phyloP scores from a whole-genome alignment of 2,113 vertebrate genomes.

The Glaucidium brasilianum region DNA sequence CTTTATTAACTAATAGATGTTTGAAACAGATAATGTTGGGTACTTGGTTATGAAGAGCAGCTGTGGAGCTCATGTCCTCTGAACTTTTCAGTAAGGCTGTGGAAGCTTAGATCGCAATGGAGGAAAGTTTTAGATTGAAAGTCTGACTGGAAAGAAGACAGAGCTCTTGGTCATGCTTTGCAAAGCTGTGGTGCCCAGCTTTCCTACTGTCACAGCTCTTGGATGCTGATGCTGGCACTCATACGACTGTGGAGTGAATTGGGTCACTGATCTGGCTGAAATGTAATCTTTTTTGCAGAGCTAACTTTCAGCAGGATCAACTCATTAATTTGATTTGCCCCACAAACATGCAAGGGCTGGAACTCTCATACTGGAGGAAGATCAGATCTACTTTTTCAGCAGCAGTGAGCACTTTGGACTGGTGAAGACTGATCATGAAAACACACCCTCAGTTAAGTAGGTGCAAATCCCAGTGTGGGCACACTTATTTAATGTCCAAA shows the following conservation, averaged over 20 bases:
- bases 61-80: not conserved
- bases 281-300: not conserved
- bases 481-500: not conserved
- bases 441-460: slow-evolving; percentile 34
- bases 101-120: not conserved
- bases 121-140: not conserved
- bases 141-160: not conserved
- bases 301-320: not conserved
- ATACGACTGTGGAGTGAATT: not conserved
- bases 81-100: not conserved
- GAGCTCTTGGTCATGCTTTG: not conserved
- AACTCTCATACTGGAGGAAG: not conserved
- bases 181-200: not conserved
- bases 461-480: slow-evolving; percentile 47
- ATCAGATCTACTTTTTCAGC: not conserved
- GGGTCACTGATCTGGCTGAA: not conserved
- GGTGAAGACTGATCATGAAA: slow-evolving; percentile 37
- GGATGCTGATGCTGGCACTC: not conserved
- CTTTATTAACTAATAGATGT: not conserved
- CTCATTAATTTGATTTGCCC: not conserved
- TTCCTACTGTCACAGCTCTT: not conserved
- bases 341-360: not conserved
- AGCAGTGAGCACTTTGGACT: not conserved
- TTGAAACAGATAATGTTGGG: not conserved
- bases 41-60: not conserved